Percentiles rank a stretch among this genome's conserved stretches.
Evolutionary conservation across 1,140 invertebrate genomes (phyloP).

Genomic region (Drepana arcuata): DNA sequence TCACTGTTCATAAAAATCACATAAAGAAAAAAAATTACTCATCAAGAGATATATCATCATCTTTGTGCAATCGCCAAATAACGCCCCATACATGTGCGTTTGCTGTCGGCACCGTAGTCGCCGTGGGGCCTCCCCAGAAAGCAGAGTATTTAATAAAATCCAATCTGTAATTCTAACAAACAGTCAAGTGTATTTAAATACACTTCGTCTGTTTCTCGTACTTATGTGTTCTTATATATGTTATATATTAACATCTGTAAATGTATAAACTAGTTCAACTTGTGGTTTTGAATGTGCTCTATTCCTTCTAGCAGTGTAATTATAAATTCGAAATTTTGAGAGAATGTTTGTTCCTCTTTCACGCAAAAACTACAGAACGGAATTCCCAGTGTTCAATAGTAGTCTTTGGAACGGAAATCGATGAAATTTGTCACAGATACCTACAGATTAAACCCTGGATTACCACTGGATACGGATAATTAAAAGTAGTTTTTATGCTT

Average conservation of each 20-base stretch:
- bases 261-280: neutral
- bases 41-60: conserved; percentile 31
- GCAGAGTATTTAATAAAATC: conserved; percentile 48
- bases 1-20: too few species aligned
- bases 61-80: conserved; percentile 34
- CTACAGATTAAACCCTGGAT: too few species aligned
- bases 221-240: too few species aligned
- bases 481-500: too few species aligned
- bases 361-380: too few species aligned
- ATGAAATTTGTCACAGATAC: too few species aligned
- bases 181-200: neutral
- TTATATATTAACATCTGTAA: too few species aligned
- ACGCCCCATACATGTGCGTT: conserved; percentile 60
- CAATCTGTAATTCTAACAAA: conserved; percentile 38
- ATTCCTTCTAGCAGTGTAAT: neutral
- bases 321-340: neutral
- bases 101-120: conserved; percentile 51
- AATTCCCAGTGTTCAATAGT: too few species aligned
- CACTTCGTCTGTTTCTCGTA: too few species aligned
- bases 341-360: neutral
- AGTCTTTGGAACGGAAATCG: too few species aligned
- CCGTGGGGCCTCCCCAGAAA: conserved; percentile 54
- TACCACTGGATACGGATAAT: too few species aligned
- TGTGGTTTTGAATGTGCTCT: neutral
- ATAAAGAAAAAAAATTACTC: conserved; percentile 26